These are phyloP conservation scores for Philopedon plagiatum DNA, from an alignment of 2,888 invertebrate species.

Conservation along the genomic window DNA sequence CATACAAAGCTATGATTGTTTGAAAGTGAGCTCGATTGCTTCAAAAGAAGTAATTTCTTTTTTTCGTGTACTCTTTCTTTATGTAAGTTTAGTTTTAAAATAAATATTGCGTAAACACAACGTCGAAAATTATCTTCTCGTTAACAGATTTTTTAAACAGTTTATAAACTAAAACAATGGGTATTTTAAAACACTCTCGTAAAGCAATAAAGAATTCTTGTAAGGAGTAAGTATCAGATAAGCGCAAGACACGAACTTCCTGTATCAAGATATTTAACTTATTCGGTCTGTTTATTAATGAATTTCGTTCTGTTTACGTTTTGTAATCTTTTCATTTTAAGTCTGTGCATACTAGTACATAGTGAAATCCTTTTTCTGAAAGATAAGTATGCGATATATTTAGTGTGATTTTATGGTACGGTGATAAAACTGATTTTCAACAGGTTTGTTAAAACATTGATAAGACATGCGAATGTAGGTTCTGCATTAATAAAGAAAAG, in stretches of 20 bases:
- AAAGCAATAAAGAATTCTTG: conserved; percentile 9
- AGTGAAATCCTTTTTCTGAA: background rate
- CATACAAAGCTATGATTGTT: too few relatives aligned
- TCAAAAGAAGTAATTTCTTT: too few relatives aligned
- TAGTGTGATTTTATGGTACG: background rate
- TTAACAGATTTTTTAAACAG: background rate
- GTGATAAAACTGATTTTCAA: background rate
- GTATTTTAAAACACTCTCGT: conserved; percentile 6
- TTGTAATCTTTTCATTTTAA: background rate
- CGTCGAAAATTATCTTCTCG: background rate
- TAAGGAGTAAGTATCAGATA: conserved; percentile 6
- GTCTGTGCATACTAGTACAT: too few relatives aligned
- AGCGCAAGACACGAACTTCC: conserved; percentile 16
- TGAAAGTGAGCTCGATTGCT: too few relatives aligned
- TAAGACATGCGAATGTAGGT: too few relatives aligned
- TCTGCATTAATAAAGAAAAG: too few relatives aligned
- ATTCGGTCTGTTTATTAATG: conserved; percentile 6
- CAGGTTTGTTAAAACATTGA: too few relatives aligned
- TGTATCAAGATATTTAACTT: conserved; percentile 6
- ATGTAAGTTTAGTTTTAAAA: background rate
- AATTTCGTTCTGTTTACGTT: conserved; percentile 2
- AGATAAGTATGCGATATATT: background rate
- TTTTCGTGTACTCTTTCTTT: too few relatives aligned
- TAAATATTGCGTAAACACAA: background rate
- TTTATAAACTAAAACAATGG: conserved; percentile 6